phyloP scores from a whole-genome alignment of 2,113 vertebrate species.

The Picathartes gymnocephalus region DNA sequence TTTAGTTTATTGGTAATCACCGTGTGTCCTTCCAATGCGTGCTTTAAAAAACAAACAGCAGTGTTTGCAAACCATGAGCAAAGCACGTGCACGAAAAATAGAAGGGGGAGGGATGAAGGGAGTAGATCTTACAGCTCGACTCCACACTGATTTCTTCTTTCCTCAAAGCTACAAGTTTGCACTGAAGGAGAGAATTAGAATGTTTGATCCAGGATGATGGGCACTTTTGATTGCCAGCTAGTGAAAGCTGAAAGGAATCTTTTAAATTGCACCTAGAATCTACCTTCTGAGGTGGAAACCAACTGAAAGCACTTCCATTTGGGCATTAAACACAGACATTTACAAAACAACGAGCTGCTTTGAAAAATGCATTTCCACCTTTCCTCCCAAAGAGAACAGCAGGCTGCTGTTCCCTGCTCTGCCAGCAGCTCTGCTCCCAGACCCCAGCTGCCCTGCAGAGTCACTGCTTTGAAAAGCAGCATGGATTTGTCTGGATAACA shows the following conservation, averaged over 20 bases:
- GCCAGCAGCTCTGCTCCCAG: neutral
- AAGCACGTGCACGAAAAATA: neutral
- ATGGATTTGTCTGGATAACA: constrained; percentile 63
- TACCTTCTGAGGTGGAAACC: neutral
- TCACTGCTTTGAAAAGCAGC: constrained; percentile 39
- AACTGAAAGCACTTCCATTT: neutral
- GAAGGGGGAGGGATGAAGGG: neutral
- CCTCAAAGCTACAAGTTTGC: neutral
- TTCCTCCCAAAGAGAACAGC: neutral
- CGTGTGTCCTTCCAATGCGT: neutral
- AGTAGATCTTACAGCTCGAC: neutral
- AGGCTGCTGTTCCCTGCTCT: neutral
- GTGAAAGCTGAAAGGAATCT: neutral
- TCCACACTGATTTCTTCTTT: neutral
- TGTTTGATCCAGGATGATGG: neutral
- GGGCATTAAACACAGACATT: neutral
- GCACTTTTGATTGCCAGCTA: neutral
- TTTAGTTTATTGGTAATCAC: neutral
- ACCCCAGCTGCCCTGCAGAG: neutral
- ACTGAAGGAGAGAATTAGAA: neutral
- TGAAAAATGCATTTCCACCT: neutral
- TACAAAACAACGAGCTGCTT: neutral
- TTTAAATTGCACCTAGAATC: neutral
- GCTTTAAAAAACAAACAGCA: neutral
- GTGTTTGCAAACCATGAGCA: neutral